phyloP scores from a whole-genome alignment of 1,140 invertebrate genomes.

The Drosophila chauvacae region DNA sequence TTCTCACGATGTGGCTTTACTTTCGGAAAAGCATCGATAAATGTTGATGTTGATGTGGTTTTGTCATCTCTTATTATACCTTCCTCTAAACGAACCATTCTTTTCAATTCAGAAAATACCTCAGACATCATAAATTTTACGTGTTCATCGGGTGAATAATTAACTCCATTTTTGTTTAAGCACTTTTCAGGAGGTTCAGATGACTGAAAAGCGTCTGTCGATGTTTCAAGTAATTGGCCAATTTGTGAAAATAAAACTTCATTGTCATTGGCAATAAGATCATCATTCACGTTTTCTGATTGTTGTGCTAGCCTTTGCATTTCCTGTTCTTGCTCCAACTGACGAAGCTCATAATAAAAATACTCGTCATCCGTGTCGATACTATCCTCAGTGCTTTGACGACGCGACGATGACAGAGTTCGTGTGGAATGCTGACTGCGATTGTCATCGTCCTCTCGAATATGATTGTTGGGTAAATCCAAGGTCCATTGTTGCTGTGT shows the following conservation, averaged over 20 bases:
- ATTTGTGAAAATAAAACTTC: slow-evolving; percentile 84
- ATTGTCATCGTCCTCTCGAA: slow-evolving; percentile 92
- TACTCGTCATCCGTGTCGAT: slow-evolving; percentile 97
- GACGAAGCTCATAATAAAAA: slow-evolving; percentile 94
- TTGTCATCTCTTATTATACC: slow-evolving; percentile 17
- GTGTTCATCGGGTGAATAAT: slow-evolving; percentile 88
- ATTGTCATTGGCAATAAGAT: slow-evolving; percentile 81
- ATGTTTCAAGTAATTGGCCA: slow-evolving; percentile 51
- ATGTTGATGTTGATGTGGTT: neutral
- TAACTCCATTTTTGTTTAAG: neutral
- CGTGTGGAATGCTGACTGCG: slow-evolving; percentile 93
- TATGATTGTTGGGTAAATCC: slow-evolving; percentile 88
- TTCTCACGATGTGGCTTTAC: slow-evolving; percentile 39
- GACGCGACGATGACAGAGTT: slow-evolving; percentile 93
- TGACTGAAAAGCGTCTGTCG: neutral
- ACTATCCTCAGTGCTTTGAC: slow-evolving; percentile 96
- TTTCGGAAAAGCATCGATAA: neutral
- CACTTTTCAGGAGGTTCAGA: neutral
- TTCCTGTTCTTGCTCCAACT: slow-evolving; percentile 94
- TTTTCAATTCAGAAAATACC: slow-evolving; percentile 90
- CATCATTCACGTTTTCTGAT: slow-evolving; percentile 42
- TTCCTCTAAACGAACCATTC: slow-evolving; percentile 86
- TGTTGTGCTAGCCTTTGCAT: slow-evolving; percentile 86
- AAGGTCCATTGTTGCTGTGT: slow-evolving; percentile 87
- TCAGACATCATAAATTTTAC: slow-evolving; percentile 92